A percentile compares a stretch with the other conserved stretches of the same genome.
These are phyloP conservation scores for Horisme vitalbata DNA, from an alignment of 2,888 invertebrate species.

Conservation along the genomic window DNA sequence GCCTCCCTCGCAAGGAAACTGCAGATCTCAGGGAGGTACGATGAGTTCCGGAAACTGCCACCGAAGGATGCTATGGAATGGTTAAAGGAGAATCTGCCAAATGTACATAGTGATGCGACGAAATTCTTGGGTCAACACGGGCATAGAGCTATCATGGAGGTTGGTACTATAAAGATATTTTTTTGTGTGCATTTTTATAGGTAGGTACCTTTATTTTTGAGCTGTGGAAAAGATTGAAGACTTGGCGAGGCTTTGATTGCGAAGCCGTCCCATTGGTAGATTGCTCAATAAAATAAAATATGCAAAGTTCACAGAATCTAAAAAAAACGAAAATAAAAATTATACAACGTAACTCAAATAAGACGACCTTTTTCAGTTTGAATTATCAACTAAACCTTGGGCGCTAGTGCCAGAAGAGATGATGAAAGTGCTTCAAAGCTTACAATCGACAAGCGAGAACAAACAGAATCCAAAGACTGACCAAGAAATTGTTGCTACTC, in stretches of 20 bases:
- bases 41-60: slow-evolving; percentile 73
- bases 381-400: slow-evolving; percentile 86
- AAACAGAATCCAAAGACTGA: slow-evolving; percentile 47
- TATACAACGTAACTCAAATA: too few species aligned
- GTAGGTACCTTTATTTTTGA: too few species aligned
- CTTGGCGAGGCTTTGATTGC: too few species aligned
- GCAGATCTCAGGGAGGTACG: slow-evolving; percentile 60
- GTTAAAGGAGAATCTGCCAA: slow-evolving; percentile 79
- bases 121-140: slow-evolving; percentile 87
- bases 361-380: slow-evolving; percentile 78
- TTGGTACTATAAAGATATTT: slow-evolving; percentile 39
- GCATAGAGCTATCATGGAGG: slow-evolving; percentile 86
- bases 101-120: slow-evolving; percentile 70
- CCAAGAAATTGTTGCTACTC: slow-evolving; percentile 70
- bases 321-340: too few species aligned
- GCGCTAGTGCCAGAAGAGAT: slow-evolving; percentile 83
- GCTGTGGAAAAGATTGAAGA: too few species aligned
- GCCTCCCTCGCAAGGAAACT: slow-evolving; percentile 69
- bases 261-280: too few species aligned
- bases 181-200: too few species aligned
- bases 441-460: slow-evolving; percentile 47
- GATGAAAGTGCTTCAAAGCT: slow-evolving; percentile 84
- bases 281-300: too few species aligned
- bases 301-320: too few species aligned
- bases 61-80: slow-evolving; percentile 81